phyloP scores from a whole-genome alignment of 2,797 vertebrate species.

The Enteromius afrohamiltoni region DNA sequence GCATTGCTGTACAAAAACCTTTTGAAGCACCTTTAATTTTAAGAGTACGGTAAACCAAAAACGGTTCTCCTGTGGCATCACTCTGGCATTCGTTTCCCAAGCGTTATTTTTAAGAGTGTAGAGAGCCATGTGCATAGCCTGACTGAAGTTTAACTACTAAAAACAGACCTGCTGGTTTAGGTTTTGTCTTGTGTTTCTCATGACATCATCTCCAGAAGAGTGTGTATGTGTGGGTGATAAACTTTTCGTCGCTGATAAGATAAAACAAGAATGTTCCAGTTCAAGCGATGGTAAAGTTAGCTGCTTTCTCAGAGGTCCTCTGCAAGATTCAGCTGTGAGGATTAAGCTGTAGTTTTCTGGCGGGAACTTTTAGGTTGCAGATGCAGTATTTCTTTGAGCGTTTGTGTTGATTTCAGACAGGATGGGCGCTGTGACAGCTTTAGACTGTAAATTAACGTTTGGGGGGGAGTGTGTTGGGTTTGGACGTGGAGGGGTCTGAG shows the following conservation, averaged over 20 bases:
- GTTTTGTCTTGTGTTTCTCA: constrained; percentile 2
- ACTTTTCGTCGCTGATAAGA: constrained; percentile 12
- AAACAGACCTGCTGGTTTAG: constrained; percentile 3
- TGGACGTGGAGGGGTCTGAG: constrained; percentile 11
- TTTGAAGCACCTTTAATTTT: too few relatives aligned
- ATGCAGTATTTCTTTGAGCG: background rate
- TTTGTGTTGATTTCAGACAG: constrained; percentile 14
- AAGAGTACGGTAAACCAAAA: background rate
- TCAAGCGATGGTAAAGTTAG: constrained; percentile 2
- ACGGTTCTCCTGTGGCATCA: background rate
- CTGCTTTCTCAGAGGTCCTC: constrained; percentile 7
- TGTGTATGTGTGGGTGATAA: constrained; percentile 28
- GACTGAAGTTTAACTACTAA: background rate
- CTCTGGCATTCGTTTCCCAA: background rate
- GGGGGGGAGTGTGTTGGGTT: background rate
- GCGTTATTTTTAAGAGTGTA: background rate
- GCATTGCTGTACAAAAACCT: too few relatives aligned
- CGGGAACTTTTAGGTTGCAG: background rate
- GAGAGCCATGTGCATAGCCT: background rate
- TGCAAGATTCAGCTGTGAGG: background rate
- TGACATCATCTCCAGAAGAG: constrained; percentile 23
- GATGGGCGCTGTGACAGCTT: constrained; percentile 10
- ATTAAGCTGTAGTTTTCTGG: background rate
- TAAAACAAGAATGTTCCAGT: constrained; percentile 17
- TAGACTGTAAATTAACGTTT: constrained; percentile 26